Percentiles rank a stretch among this genome's conserved stretches.
Conservation (phyloP, 2,797 vertebrate genomes). For the Halcyon leucocephala region DNA sequence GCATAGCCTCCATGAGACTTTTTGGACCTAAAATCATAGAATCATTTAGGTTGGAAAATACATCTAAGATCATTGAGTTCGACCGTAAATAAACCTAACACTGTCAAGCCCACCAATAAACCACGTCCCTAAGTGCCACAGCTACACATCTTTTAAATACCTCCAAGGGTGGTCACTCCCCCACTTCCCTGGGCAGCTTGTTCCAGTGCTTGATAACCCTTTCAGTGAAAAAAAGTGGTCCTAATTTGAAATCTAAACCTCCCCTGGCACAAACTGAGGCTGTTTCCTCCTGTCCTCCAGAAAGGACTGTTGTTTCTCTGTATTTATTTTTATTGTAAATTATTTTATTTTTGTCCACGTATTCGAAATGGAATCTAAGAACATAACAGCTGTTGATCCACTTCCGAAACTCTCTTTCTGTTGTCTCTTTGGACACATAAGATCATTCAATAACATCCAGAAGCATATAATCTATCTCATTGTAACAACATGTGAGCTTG, state of each 20-base stretch:
- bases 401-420: not conserved
- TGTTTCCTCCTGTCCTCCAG: not conserved
- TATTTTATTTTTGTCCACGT: not conserved
- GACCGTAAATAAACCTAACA: not conserved
- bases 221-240: not conserved
- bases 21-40: not conserved
- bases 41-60: not conserved
- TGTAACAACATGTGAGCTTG: not conserved
- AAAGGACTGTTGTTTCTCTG: not conserved
- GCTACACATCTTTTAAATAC: fast-evolving
- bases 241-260: not conserved
- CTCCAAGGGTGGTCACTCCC: not conserved
- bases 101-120: not conserved
- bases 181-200: not conserved
- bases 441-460: not conserved
- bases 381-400: not conserved
- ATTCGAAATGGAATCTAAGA: not conserved
- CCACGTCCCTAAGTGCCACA: not conserved
- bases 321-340: not conserved
- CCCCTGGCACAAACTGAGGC: not conserved
- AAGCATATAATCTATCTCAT: not conserved
- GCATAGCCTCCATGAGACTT: not conserved
- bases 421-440: not conserved
- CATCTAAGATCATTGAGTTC: not conserved
- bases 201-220: not conserved